These are phyloP conservation scores for Metallyticus violacea DNA, from an alignment of 2,888 invertebrate genomes.

Conservation along the genomic window DNA sequence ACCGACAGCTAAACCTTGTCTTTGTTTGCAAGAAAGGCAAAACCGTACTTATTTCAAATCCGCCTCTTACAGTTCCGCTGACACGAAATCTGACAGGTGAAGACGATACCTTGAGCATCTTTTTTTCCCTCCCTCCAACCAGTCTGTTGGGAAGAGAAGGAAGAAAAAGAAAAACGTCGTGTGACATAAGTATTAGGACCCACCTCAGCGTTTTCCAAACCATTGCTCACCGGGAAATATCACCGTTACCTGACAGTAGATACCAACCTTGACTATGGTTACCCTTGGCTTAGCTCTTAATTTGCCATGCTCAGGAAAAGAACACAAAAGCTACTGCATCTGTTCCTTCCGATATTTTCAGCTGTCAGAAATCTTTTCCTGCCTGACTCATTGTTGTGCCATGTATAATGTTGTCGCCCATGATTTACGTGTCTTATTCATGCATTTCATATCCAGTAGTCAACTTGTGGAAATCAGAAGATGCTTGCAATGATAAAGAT, in stretches of 20 bases:
- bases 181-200: neutral
- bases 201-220: neutral
- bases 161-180: neutral
- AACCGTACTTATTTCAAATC: neutral
- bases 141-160: too few species aligned
- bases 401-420: neutral
- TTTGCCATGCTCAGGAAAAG: neutral
- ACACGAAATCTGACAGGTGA: neutral
- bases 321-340: neutral
- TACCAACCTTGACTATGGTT: too few species aligned
- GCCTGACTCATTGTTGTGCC: too few species aligned
- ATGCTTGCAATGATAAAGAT: too few species aligned
- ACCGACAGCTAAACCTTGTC: neutral
- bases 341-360: neutral
- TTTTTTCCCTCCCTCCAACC: too few species aligned
- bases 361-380: neutral
- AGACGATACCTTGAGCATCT: neutral
- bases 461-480: neutral
- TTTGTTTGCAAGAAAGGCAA: neutral
- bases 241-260: neutral
- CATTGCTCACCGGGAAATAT: too few species aligned
- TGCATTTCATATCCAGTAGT: neutral
- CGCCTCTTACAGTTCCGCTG: neutral
- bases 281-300: too few species aligned
- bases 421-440: neutral